phyloP scores from a whole-genome alignment of 2,888 invertebrate species.

The Epistrophella euchroma region DNA sequence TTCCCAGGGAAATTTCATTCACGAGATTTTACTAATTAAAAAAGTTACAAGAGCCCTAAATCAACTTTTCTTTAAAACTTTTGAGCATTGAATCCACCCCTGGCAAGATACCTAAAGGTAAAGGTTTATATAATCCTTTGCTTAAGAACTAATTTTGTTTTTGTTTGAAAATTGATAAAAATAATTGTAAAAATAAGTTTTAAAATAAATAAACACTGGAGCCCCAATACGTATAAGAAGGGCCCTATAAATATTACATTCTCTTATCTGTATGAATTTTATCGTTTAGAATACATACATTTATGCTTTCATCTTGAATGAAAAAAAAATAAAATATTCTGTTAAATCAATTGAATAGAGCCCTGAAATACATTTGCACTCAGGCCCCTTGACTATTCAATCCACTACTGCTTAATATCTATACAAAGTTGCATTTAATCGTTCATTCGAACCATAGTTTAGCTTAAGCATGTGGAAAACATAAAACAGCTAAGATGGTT shows the following conservation, averaged over 20 bases:
- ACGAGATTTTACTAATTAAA: no score
- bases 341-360: background rate
- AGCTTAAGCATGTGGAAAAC: conserved; percentile 50
- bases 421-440: conserved; percentile 66
- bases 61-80: no score
- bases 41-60: no score
- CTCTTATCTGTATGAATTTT: no score
- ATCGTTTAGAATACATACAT: no score
- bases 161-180: background rate
- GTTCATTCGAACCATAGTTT: conserved; percentile 26
- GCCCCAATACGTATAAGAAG: background rate
- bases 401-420: background rate
- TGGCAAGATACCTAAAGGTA: background rate
- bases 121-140: background rate
- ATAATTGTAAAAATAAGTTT: background rate
- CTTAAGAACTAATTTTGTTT: background rate
- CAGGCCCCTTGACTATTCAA: background rate
- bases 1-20: no score
- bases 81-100: background rate
- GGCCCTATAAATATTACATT: background rate
- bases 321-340: no score
- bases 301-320: no score
- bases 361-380: background rate
- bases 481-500: conserved; percentile 50
- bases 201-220: background rate